Base-by-base conservation (phyloP, 2,888 invertebrate species). In the Trichogramma dendrolimi region DNA sequence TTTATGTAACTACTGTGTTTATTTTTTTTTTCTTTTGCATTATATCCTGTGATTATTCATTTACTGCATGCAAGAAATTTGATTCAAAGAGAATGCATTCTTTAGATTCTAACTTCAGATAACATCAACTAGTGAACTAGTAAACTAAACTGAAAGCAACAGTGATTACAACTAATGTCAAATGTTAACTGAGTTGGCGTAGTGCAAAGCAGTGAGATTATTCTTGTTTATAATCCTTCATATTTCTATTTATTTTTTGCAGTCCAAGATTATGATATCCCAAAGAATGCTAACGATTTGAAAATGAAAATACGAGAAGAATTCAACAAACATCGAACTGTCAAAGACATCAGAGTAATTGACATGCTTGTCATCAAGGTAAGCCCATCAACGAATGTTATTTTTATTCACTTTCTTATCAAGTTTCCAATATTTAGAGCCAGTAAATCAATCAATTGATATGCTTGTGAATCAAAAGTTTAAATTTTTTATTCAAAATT, bases 301-400 rank as follows among this genome's bases (percentile, higher is more conserved):
- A 83, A 86, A 68, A 79, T 75, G 1, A 94, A 92, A 78, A 77
- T 97, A 41, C 85, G 91, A 66, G 90, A 93, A 73, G 80, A 89
- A 72, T 96, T 96, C 75, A 58, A 82, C 55, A 90, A 89, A 73
- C 85, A 96, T 78, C 85, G 86, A 73, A 76, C 90, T 79, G 85
- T 96, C 0, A 86, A 84, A 51, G 96, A 97, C 80, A 83, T 96
- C 63, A 85, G 96, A 74, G 87, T 92, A 43, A 91, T 96, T 75
- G 96, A 97, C 80, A 86, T 94, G 85, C 83, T 96, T 62, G 90
- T 96, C 51, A 87, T 95, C 63, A 96, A 95, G 87, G 96, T 94
- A 82, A 74, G 71, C 68, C 44, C 60, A 42, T n/a, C 41, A 60
- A 51, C 44, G 42, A 51, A 52, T 7, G 51, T 42, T 27, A 27